These are phyloP conservation scores for Nesoenas mayeri DNA, from an alignment of 2,113 vertebrate genomes.

Conservation along the genomic window DNA sequence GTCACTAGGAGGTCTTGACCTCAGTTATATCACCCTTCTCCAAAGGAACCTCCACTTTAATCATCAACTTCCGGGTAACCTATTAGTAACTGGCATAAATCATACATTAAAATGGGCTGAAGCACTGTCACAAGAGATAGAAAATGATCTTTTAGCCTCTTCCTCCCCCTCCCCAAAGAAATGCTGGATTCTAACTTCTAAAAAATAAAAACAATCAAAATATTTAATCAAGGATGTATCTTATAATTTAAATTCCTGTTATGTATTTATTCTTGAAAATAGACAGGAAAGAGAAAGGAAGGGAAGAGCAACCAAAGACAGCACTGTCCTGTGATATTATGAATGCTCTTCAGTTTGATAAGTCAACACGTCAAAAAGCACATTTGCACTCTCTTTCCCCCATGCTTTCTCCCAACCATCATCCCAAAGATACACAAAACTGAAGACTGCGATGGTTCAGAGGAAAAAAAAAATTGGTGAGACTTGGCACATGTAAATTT, in stretches of 20 bases:
- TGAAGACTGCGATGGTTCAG: constrained; percentile 19
- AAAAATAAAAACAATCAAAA: not conserved
- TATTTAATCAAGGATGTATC: not conserved
- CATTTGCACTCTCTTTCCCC: not conserved
- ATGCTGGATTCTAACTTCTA: not conserved
- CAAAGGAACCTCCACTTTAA: constrained; percentile 64
- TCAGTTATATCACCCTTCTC: constrained; percentile 52
- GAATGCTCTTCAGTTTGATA: not conserved
- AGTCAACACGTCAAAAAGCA: not conserved
- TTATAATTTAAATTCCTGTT: not conserved
- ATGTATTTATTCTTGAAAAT: not conserved
- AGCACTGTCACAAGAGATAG: not conserved
- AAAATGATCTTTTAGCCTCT: not conserved
- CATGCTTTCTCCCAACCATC: not conserved
- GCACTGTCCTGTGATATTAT: not conserved
- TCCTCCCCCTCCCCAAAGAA: not conserved
- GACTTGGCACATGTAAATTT: constrained; percentile 79
- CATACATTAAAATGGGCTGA: not conserved
- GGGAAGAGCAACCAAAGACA: not conserved
- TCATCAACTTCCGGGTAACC: constrained; percentile 56
- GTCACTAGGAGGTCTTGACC: constrained; percentile 62
- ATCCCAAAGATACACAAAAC: not conserved
- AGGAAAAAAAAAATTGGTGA: not conserved
- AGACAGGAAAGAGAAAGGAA: not conserved
- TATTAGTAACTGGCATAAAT: constrained; percentile 54